Evolutionary conservation across 1,140 invertebrate species (phyloP).

Genomic region (Magallana gigas): DNA sequence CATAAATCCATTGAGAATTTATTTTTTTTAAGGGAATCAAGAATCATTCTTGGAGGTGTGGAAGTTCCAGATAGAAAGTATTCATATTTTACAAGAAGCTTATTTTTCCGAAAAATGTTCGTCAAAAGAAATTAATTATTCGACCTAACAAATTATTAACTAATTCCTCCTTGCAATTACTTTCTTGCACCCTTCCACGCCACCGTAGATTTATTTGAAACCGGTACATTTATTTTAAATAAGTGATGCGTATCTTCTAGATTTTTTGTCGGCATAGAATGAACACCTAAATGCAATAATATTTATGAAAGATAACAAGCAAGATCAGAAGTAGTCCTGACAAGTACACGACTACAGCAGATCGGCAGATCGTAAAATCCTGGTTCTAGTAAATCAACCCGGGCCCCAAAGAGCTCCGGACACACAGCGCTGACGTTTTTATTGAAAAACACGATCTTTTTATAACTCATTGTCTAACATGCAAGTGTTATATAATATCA

Average conservation of each 20-base stretch:
- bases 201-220: too few species aligned
- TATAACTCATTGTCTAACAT: background rate
- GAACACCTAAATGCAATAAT: constrained; percentile 17
- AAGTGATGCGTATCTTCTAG: background rate
- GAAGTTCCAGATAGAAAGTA: too few species aligned
- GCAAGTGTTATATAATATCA: constrained; percentile 22
- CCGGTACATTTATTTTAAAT: background rate
- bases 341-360: background rate
- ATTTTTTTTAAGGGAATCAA: too few species aligned
- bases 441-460: constrained; percentile 25
- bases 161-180: too few species aligned
- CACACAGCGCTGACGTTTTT: constrained; percentile 6
- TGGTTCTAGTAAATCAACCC: constrained; percentile 29
- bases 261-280: background rate
- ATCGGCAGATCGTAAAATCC: background rate
- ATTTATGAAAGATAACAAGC: constrained; percentile 21
- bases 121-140: too few species aligned
- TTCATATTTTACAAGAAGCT: too few species aligned
- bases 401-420: background rate
- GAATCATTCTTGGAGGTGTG: too few species aligned
- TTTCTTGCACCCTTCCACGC: too few species aligned
- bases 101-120: too few species aligned
- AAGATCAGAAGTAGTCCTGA: background rate
- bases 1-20: too few species aligned
- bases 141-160: too few species aligned